Base-by-base conservation (phyloP, 1,140 invertebrate species). In the Venustaconcha ellipsiformis region DNA sequence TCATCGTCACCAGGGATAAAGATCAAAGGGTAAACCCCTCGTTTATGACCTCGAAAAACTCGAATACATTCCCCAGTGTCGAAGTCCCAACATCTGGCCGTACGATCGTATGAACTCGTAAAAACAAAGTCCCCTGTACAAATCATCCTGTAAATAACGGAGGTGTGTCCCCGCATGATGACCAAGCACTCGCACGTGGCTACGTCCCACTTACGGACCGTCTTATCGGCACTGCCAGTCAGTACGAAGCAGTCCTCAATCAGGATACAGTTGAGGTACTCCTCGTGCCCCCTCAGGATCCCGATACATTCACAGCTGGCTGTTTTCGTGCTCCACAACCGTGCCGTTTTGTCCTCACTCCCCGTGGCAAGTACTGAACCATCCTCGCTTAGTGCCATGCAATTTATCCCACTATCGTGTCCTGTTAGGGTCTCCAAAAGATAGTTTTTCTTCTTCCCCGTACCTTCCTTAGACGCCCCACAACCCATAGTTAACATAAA, bases 171-270 rank as follows among this genome's bases (percentile, higher is more conserved):
- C 14, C 80, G 80, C 74, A 91, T 89, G 11, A 91, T 86, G 30
- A 87, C 83, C 18, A 92, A 72, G 74, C 92, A 92, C 74, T 92
- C 89, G 68, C 89, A 92, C 55, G 88, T 90, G 69, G 88, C 89
- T 57, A 92, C 91, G 80, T 91, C 90, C 92, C 92, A 93, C 83
- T 92, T 92, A 67, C 91, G 84, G 57, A 93, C 85, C 14, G 92
- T 92, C 71, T 89, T 88, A 83, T 93, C 92, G 11, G 91, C 91
- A 65, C 90, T 90, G 72, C 92, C 92, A 17, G 91, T 92, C 18
- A 93, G 71, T 4, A 92, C 90, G 83, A 86, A 92, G 58, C 89
- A 90, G 68, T 92, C 91, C 59, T 89, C 86, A 18, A 92, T 90
- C 8, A 90, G 77, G 68, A 91, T 88, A 78, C 90, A 91, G 37